These are phyloP conservation scores for Sinhomidia bicolor DNA, from an alignment of 2,888 invertebrate species.

Conservation along the genomic window DNA sequence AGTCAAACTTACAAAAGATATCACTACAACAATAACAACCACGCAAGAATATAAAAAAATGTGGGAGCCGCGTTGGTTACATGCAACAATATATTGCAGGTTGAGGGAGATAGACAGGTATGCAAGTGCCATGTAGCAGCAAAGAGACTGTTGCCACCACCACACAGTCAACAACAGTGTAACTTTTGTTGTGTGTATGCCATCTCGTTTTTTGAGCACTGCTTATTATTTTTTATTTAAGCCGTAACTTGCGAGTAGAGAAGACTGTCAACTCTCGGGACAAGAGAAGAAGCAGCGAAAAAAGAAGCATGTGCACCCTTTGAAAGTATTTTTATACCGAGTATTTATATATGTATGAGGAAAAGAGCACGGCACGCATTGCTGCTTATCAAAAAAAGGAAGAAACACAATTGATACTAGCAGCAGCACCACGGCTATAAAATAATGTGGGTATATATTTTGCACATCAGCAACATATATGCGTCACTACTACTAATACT, in stretches of 20 bases:
- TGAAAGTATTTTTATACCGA: too few relatives aligned
- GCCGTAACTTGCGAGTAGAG: conserved; percentile 30
- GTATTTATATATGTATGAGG: background rate
- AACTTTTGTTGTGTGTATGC: too few relatives aligned
- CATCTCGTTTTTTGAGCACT: background rate
- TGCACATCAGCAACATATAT: too few relatives aligned
- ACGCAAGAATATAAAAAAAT: conserved; percentile 4
- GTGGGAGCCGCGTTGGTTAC: background rate
- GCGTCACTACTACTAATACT: too few relatives aligned
- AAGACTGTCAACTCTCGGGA: background rate
- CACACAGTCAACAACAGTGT: background rate
- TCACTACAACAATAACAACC: background rate
- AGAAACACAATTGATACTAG: conserved; percentile 10
- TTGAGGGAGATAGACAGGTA: background rate
- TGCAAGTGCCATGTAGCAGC: background rate
- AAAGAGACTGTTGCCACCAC: background rate
- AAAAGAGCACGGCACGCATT: conserved; percentile 1
- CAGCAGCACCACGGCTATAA: background rate
- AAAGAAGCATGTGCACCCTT: conserved; percentile 7
- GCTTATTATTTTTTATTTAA: conserved; percentile 18
- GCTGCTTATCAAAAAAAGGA: conserved; percentile 19
- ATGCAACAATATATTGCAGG: background rate
- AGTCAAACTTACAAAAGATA: background rate
- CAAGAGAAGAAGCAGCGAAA: background rate
- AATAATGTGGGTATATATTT: background rate